Base-by-base conservation (phyloP, 2,888 invertebrate genomes). In the Pollenia amentaria region DNA sequence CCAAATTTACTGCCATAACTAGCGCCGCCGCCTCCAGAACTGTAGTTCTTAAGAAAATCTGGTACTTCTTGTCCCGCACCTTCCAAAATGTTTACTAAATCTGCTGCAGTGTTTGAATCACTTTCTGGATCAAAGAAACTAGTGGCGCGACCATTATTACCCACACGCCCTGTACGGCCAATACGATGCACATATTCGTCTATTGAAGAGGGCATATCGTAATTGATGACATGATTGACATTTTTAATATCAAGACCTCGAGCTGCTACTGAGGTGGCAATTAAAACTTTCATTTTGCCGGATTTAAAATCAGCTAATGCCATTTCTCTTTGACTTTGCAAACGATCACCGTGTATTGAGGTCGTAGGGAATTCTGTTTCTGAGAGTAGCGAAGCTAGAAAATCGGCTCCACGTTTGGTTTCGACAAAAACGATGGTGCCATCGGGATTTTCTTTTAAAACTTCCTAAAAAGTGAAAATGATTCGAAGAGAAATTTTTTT, bases 301-400 rank as follows among this genome's bases (percentile, higher is more conserved):
- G 93, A 94, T 91, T 96, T 97, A 93, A 99, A 99, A 91, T 98
- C 97, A 81, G 96, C 95, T 79, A 99, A 94, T 11, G 99, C 99
- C 90, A 98, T 97, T 93, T 99, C 99, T 72, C 99, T 95, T 93
- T 99, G 99, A 70, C 97, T 95, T 93, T 99, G 99, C 90, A 97
- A 95, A 65, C 99, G 96, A 94, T 99, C 99, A 48, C 99, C 99
- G 93, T 99, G 99, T 91, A 99, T 99, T 53, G 99, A 99, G 6
- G 99, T 98, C 0, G 99, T 99, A 9, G 98, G 97, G 81, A 96
- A 95, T 80, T 96, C 95, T n/a, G 95, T 95, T 92, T 97, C 97
- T 0, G 97, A 97, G 44, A 99, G 93, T 89, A 96, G 95, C 0
- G 97, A 95, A 0, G 98, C 99, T 29, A 98, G 94, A 91, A 97